Base-by-base conservation (phyloP, 2,113 vertebrate species). In the Notarius quadriscutis region DNA sequence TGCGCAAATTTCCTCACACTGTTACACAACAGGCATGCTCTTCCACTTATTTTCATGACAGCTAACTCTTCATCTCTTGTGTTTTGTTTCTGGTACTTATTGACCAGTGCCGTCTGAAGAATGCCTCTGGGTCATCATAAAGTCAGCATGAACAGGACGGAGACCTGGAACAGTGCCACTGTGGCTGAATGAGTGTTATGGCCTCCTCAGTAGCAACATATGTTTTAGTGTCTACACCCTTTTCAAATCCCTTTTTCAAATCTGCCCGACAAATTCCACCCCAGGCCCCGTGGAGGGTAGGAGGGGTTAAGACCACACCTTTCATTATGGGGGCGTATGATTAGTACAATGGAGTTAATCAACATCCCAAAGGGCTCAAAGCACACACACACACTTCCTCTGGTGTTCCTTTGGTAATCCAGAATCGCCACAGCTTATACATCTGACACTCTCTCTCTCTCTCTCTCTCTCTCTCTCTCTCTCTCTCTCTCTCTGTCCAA, bases 151-250 rank as follows among this genome's bases (percentile, higher is more conserved):
- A 77, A 69, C 69, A 90, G 88, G 92, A 89, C 75, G 71, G 86
- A 81, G 89, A 77, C 57, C 90, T 89, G n/a, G 22, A 86, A 89
- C 71, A 83, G 67, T 48, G 63, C 81, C 83, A 34, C 86, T 88
- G 81, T 60, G 65, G 78, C 86, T 93, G 91, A 95, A 95, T 94
- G 90, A 93, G 92, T 88, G 62, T 91, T 91, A 91, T 91, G 93
- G 90, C 92, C 92, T 92, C 93, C 92, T 91, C 58, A 62, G 63
- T 92, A 89, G 94, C 79, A 92, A 94, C 95, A 95, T 96, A 95
- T 96, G 95, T 94, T 96, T 95, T 94, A 95, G 92, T 95, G 94
- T 95, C 94, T 94, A 93, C 91, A 71, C 58, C 51, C 84, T 53
- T 87, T 87, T 85, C 62, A 89, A 89, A 87, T 85, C 88, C 88